Percentiles rank a stretch among this genome's conserved stretches.
Conservation (phyloP, 2,888 invertebrate species). For the Lepeophtheirus nordmannii region DNA sequence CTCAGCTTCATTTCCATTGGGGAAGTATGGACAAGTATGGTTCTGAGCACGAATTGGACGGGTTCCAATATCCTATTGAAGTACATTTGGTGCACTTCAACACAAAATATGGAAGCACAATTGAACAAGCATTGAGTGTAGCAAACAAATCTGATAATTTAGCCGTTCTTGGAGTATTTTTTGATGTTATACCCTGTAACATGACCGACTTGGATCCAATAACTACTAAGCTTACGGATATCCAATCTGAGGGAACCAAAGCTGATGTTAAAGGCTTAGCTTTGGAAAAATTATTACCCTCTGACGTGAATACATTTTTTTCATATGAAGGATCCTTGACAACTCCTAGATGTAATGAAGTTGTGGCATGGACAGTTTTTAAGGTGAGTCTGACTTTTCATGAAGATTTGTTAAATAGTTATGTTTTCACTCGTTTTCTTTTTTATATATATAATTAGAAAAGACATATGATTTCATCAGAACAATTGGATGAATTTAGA, state of each 20-base stretch:
- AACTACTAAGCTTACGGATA: not conserved
- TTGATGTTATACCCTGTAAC: not conserved
- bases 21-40: not conserved
- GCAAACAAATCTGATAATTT: not conserved
- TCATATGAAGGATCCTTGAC: not conserved
- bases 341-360: not conserved
- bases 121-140: not conserved
- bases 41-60: not conserved
- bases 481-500: not conserved
- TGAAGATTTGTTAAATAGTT: not conserved
- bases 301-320: not conserved
- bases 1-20: conserved; percentile 5
- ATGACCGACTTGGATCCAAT: not conserved
- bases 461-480: not conserved
- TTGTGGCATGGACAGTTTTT: not conserved
- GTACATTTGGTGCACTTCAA: not conserved
- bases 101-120: not conserved
- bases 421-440: not conserved
- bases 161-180: not conserved
- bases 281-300: not conserved
- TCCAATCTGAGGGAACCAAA: not conserved
- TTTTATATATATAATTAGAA: not conserved
- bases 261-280: not conserved
- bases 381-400: not conserved
- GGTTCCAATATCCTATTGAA: not conserved